phyloP scores from a whole-genome alignment of 2,888 invertebrate species.

The Gasteruption jaculator region DNA sequence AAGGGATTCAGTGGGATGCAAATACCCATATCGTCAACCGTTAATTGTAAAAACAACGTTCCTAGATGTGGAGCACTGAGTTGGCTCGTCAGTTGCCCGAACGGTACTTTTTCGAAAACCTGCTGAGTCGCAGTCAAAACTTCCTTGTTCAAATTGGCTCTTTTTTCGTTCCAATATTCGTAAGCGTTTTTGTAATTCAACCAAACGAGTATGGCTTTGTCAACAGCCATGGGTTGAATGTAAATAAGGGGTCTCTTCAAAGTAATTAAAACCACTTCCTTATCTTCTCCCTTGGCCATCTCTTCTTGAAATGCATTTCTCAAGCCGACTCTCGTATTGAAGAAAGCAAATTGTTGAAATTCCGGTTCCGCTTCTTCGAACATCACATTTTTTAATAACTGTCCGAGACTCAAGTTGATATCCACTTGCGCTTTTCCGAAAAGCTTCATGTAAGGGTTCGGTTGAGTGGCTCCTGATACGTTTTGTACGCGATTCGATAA shows the following conservation, averaged over 20 bases:
- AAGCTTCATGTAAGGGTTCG: constrained; percentile 63
- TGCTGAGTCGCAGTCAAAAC: constrained; percentile 73
- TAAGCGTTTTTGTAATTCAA: constrained; percentile 99
- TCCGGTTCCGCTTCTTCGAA: constrained; percentile 98
- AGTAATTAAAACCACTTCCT: constrained; percentile 84
- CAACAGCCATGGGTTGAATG: constrained; percentile 95
- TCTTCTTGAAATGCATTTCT: constrained; percentile 87
- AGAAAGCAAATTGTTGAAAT: constrained; percentile 97
- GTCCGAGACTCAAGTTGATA: constrained; percentile 91
- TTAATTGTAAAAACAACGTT: constrained; percentile 87
- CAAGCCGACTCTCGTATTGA: constrained; percentile 88
- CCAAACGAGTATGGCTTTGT: constrained; percentile 98
- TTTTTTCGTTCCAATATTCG: constrained; percentile 98
- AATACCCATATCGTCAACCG: constrained; percentile 95
- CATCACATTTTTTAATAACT: constrained; percentile 85
- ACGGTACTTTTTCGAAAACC: constrained; percentile 71
- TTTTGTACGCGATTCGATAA: constrained; percentile 92
- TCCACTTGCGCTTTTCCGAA: constrained; percentile 86
- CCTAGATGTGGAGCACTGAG: constrained; percentile 78
- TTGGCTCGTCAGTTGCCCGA: constrained; percentile 75
- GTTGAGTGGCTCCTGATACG: constrained; percentile 60
- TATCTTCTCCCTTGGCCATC: constrained; percentile 77
- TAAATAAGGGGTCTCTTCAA: constrained; percentile 91
- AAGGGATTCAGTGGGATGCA: constrained; percentile 86
- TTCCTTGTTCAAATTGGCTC: constrained; percentile 86